Base-by-base conservation (phyloP, 2,113 vertebrate species). In the Etia nguti region DNA sequence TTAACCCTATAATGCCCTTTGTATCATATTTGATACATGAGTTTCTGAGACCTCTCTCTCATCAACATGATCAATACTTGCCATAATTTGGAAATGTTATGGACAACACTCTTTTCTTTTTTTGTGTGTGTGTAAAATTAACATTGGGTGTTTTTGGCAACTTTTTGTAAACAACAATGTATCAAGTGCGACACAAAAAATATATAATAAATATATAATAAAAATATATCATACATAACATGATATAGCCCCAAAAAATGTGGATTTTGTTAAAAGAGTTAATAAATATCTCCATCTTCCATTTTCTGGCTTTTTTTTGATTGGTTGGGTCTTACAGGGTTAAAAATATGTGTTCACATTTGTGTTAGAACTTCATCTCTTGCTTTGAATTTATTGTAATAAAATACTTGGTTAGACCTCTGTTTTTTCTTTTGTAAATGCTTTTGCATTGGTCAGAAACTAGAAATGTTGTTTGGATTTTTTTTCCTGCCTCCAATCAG, bases 401-500 rank as follows among this genome's bases (percentile, higher is more conserved):
- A 46, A 46, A 73, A 6, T 24, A 4, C 22, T 46, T 73, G 22
- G 41, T 46, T 73, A 10, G 41, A 46, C 22, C 1, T 15, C 11
- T 4, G 68, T 26, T 73, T 18, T 73, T 73, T 73, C 38, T 46
- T 46, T 1, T 73, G 13, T 46, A 43, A 29, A 73, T 46, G 13
- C 68, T 48, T 73, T 29, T 46, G 6, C 22, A 46, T 4, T 10
- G 43, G 0, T 48, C 43, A 31, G 18, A 20, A 75, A 75, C 24
- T 29, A 20, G 24, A 75, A 75, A 50, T 6, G 4, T 50, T 50
- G 16, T 20, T 75, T 29, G 1, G 3, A 4, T 10, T 10, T 10
- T 20, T 48, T 4, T 31, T 50, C 43, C 43, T 29, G 43, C 70
- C 10, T 31, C 41, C 24, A 10, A 50, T 50, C 43, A 99, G 99